Percentiles rank a stretch among this genome's conserved stretches.
These are phyloP conservation scores for Euzophera pinguis DNA, from an alignment of 2,888 invertebrate genomes.

Conservation along the genomic window DNA sequence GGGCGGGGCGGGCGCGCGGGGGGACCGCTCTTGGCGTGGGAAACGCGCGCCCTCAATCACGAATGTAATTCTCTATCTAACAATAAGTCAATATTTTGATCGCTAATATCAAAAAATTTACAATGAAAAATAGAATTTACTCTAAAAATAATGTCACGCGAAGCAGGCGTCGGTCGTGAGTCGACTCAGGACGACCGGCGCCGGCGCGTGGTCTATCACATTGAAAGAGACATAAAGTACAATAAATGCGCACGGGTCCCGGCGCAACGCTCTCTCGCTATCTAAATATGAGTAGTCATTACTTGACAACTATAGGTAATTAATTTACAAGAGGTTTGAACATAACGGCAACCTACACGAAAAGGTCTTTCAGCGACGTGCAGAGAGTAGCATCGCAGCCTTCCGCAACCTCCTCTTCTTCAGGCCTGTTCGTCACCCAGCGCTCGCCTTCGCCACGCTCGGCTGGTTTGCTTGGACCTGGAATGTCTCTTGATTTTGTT, in stretches of 20 bases:
- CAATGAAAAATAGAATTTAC: constrained; percentile 78
- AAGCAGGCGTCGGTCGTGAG: constrained; percentile 65
- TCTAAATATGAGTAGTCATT: constrained; percentile 51
- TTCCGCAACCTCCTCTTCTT: constrained; percentile 85
- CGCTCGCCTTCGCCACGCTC: constrained; percentile 54
- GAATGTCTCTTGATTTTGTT: constrained; percentile 55
- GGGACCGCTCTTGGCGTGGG: constrained; percentile 53
- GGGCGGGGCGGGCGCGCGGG: constrained; percentile 57
- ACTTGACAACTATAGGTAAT: constrained; percentile 61
- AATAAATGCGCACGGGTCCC: constrained; percentile 40
- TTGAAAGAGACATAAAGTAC: constrained; percentile 76
- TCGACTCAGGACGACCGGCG: constrained; percentile 66
- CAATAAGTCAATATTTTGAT: constrained; percentile 71
- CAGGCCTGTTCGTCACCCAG: constrained; percentile 83
- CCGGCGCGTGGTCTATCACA: constrained; percentile 72
- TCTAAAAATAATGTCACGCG: constrained; percentile 73
- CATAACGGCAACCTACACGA: constrained; percentile 82
- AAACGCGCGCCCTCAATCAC: constrained; percentile 66
- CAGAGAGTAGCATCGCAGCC: constrained; percentile 90
- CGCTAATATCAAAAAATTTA: constrained; percentile 76
- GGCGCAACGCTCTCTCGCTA: constrained; percentile 37
- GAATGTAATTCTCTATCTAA: constrained; percentile 77
- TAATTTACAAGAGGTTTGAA: constrained; percentile 60
- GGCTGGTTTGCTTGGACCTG: constrained; percentile 45
- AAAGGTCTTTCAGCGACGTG: constrained; percentile 91